Conservation (phyloP, 2,888 invertebrate species). For the Merodon equestris region DNA sequence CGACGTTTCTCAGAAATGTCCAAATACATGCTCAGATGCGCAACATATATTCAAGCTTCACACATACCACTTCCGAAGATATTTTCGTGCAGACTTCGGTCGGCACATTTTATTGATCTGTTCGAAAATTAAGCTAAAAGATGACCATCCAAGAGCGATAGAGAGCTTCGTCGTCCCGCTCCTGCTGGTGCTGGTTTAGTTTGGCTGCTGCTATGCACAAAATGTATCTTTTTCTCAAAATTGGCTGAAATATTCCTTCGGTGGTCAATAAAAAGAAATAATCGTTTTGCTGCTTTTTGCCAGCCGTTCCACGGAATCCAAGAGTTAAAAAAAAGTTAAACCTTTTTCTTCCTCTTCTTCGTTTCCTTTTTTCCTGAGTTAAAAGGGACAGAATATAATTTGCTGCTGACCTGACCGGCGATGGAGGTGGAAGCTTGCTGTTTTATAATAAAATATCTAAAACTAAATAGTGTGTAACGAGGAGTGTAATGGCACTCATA, state of each 20-base stretch:
- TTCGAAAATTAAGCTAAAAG: slow-evolving; percentile 52
- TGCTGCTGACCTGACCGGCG: background rate
- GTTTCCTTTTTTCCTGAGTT: too few relatives aligned
- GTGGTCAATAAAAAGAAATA: slow-evolving; percentile 33
- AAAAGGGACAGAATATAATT: slow-evolving; percentile 46
- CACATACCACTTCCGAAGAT: slow-evolving; percentile 6
- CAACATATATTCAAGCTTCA: too few relatives aligned
- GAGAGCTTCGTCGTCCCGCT: slow-evolving; percentile 16
- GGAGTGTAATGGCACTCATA: too few relatives aligned
- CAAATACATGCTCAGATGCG: background rate
- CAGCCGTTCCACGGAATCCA: slow-evolving; percentile 55
- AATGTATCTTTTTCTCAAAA: slow-evolving; percentile 50
- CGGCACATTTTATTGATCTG: slow-evolving; percentile 58
- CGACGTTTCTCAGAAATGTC: slow-evolving; percentile 35
- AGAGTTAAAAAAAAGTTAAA: slow-evolving; percentile 1
- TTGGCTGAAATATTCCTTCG: slow-evolving; percentile 52
- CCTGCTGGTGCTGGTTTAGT: too few relatives aligned
- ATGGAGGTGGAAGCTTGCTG: too few relatives aligned
- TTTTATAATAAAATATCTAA: too few relatives aligned
- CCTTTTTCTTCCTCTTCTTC: slow-evolving; percentile 24
- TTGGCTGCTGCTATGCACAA: slow-evolving; percentile 41
- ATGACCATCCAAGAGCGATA: slow-evolving; percentile 22
- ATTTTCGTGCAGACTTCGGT: slow-evolving; percentile 10
- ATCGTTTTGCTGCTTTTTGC: slow-evolving; percentile 29
- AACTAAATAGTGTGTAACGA: too few relatives aligned